Evolutionary conservation across 1,140 invertebrate species (phyloP), one percentile per base, ranked within the genome.

Genomic region (Lordiphosa mommai): DNA sequence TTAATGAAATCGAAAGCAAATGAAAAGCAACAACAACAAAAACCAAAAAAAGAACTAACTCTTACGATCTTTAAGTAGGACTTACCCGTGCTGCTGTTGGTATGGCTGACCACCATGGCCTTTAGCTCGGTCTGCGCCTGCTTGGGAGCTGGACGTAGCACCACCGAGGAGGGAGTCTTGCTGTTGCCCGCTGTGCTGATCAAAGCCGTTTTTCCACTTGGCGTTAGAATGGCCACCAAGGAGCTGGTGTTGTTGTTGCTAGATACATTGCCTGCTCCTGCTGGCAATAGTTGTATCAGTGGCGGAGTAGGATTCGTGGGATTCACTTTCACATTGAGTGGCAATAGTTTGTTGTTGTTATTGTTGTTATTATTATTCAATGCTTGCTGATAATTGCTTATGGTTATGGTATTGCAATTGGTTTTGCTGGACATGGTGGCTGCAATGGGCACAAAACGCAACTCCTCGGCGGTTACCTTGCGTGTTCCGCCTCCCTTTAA

Each of bases 381-480:
- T 27, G 7, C 13, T 3, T 58, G 16, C 12, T 61, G 58, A 6
- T 47, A 29, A 20, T 37, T 79, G 57, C 44, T 47, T 17, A 67
- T 50, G 12, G 65, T 67, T 38, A 71, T 84, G 23, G 23, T 27
- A 50, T 66, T 74, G 40, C 71, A 71, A 27, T 27, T 27, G n/a
- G 66, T 44, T 34, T 80, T 84, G 23, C 48, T 60, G 16, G 40
- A 43, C 7, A 20, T 43, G 8, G 40, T 65, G 13, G 61, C 1
- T 2, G 76, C 38, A 8, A 82, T 67, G 9, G 76, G 77, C 16
- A 82, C 33, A 48, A 72, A 82, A 7, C 77, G 68, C 13, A 69
- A 3, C 12, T 82, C 77, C 23, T 80, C 44, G 4, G 16, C 9
- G 14, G 53, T 9, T 27, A 69, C 9, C 14, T 79, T 59, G 10